Conservation (phyloP, 2,113 vertebrate species). For the Aramus guarauna region DNA sequence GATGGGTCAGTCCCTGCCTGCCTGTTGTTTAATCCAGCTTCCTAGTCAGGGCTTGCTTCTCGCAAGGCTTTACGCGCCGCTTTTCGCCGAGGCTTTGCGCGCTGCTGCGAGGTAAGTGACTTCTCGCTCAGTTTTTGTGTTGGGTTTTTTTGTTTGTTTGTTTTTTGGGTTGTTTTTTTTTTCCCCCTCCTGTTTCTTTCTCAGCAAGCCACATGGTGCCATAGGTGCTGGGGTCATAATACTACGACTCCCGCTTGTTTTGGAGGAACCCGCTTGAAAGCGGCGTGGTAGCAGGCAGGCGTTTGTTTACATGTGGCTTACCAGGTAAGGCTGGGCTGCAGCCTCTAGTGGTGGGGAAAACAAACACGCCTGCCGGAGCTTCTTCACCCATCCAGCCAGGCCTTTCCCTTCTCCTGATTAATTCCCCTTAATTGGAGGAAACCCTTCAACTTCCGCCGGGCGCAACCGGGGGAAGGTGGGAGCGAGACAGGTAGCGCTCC, state of each 20-base stretch:
- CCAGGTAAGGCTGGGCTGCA: background rate
- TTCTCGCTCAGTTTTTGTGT: background rate
- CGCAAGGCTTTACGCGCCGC: background rate
- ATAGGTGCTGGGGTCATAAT: background rate
- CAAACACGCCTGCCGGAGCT: background rate
- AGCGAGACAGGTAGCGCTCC: background rate
- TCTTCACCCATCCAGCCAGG: background rate
- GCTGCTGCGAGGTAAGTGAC: background rate
- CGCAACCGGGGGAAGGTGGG: too few relatives aligned
- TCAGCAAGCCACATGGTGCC: accelerated
- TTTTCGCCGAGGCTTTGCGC: background rate
- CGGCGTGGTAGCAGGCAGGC: background rate
- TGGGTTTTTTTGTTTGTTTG: too few relatives aligned
- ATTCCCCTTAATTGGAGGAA: background rate
- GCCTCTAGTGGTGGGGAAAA: background rate
- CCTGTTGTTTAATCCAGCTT: background rate
- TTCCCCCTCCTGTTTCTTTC: background rate
- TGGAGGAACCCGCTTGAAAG: background rate
- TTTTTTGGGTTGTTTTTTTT: too few relatives aligned
- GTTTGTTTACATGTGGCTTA: background rate
- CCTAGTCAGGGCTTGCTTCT: background rate
- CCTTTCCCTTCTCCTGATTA: background rate
- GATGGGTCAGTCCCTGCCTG: background rate
- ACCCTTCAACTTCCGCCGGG: background rate
- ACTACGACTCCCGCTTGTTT: background rate